Evolutionary conservation across 2,797 vertebrate genomes (phyloP).

Genomic region (Ptychobarbus kaznakovi): DNA sequence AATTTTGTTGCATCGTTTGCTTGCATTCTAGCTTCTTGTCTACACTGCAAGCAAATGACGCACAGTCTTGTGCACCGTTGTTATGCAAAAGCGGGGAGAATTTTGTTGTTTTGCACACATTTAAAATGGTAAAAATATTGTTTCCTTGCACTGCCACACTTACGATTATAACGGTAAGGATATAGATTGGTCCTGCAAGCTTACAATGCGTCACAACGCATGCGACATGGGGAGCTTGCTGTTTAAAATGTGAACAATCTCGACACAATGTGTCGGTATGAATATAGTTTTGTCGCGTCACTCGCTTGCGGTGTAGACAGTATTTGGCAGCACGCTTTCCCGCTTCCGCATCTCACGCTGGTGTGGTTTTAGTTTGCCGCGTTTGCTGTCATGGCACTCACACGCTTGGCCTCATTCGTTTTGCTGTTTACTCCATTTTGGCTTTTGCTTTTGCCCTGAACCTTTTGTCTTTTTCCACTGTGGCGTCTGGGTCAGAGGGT

Average conservation of each 20-base stretch:
- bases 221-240: neutral
- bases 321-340: slow-evolving; percentile 23
- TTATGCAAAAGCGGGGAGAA: neutral
- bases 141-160: neutral
- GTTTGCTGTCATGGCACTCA: slow-evolving; percentile 34
- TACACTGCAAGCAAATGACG: neutral
- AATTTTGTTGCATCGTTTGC: neutral
- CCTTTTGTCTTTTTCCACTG: slow-evolving; percentile 17
- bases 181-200: neutral
- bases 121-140: neutral
- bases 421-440: slow-evolving; percentile 38
- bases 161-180: neutral
- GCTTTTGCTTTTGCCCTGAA: slow-evolving; percentile 17
- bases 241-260: neutral
- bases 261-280: neutral
- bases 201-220: neutral
- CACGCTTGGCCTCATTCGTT: slow-evolving; percentile 43
- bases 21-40: neutral
- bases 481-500: slow-evolving; percentile 24
- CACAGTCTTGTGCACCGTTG: neutral
- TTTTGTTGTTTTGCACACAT: neutral
- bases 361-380: slow-evolving; percentile 22
- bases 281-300: neutral
- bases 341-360: slow-evolving; percentile 5
- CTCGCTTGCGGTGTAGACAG: neutral